Evolutionary conservation across 2,888 invertebrate genomes (phyloP).

Genomic region (Dryobota labecula): DNA sequence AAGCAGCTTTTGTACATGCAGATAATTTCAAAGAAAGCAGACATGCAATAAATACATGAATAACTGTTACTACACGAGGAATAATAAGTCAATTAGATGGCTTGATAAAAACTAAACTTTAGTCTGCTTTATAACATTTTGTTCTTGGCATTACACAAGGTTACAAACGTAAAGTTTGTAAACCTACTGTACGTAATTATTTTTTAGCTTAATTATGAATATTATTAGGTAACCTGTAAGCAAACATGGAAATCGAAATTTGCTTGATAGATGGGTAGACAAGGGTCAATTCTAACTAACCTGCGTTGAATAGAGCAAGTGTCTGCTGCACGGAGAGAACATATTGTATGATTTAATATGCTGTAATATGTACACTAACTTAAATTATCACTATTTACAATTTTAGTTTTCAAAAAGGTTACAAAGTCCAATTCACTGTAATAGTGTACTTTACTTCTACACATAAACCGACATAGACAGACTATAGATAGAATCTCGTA

Average conservation of each 20-base stretch:
- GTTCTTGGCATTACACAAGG: background rate
- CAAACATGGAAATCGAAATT: constrained; percentile 24
- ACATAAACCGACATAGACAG: constrained; percentile 1
- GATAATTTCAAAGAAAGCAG: background rate
- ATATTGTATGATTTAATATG: constrained; percentile 67
- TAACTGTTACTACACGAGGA: background rate
- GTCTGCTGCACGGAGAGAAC: constrained; percentile 85
- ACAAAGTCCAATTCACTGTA: constrained; percentile 81
- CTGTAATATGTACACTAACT: constrained; percentile 19
- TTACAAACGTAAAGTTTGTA: background rate
- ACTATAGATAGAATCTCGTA: background rate
- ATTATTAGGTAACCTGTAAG: constrained; percentile 2
- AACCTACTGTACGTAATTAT: background rate
- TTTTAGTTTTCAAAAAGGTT: constrained; percentile 73
- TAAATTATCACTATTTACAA: constrained; percentile 62
- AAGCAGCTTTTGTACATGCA: background rate
- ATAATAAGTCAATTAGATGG: constrained; percentile 1
- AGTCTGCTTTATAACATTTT: constrained; percentile 18
- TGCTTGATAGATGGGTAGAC: background rate
- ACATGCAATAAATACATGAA: background rate
- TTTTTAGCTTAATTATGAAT: background rate
- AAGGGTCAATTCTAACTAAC: constrained; percentile 66
- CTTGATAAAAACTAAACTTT: constrained; percentile 27
- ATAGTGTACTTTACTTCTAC: constrained; percentile 41
- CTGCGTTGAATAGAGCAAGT: constrained; percentile 84